Percentiles rank a stretch among this genome's conserved stretches.
Evolutionary conservation across 2,888 invertebrate genomes (phyloP).

Genomic region (Drosophila picticornis): DNA sequence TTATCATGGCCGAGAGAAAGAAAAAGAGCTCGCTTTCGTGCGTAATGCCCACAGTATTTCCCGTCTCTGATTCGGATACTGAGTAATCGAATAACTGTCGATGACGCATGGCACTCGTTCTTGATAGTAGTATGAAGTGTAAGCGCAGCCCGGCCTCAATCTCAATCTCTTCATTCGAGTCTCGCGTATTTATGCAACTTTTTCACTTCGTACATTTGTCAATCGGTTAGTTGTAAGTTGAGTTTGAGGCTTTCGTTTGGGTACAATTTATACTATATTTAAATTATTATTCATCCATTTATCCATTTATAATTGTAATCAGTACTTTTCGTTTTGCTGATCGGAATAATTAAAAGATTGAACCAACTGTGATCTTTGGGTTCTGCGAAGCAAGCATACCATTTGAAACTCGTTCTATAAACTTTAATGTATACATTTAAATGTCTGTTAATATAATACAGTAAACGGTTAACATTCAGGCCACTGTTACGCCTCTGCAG

Average conservation of each 20-base stretch:
- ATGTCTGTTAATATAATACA: constrained; percentile 4
- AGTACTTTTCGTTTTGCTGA: neutral
- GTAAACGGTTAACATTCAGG: constrained; percentile 16
- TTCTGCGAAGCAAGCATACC: constrained; percentile 2
- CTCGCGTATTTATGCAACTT: neutral
- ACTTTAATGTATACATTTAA: neutral
- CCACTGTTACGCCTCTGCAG: constrained; percentile 17
- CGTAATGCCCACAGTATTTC: neutral
- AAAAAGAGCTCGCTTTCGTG: neutral
- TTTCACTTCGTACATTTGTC: neutral
- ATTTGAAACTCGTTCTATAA: neutral
- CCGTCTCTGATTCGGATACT: constrained; percentile 2
- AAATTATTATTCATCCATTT: neutral
- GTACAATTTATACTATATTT: neutral
- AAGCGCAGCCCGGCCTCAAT: constrained; percentile 15
- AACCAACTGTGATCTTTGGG: neutral
- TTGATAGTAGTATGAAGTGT: neutral
- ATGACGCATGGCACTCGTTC: constrained; percentile 20
- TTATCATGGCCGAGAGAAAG: constrained; percentile 9
- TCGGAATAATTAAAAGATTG: neutral
- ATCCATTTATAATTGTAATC: neutral
- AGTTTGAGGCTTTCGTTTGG: neutral
- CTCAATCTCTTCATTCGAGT: constrained; percentile 4
- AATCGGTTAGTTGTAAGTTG: neutral
- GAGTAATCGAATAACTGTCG: constrained; percentile 31